Conservation (phyloP, 1,140 invertebrate genomes). For the Sipha flava region DNA sequence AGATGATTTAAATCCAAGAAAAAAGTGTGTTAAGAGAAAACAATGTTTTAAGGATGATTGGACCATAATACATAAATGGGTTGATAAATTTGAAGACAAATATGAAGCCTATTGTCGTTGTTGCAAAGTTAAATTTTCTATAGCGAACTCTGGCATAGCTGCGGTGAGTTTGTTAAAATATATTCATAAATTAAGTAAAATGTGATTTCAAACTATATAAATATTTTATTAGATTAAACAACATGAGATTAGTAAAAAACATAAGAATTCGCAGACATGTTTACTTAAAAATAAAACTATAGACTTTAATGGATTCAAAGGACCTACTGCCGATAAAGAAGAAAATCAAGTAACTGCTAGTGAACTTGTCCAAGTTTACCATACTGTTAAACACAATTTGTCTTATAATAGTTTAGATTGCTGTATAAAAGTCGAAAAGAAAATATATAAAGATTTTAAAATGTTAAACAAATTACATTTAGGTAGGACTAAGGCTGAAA, state of each 20-base stretch:
- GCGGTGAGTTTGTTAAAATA: neutral
- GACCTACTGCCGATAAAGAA: neutral
- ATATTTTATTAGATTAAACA: neutral
- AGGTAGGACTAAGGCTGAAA: neutral
- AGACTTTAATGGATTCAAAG: neutral
- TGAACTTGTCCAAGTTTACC: neutral
- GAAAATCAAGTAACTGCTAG: neutral
- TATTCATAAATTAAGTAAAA: neutral
- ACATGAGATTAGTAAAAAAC: neutral
- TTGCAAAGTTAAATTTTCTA: neutral
- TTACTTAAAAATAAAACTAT: neutral
- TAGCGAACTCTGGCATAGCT: neutral
- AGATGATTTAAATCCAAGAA: no score
- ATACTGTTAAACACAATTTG: neutral
- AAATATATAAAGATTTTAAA: neutral
- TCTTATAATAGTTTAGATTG: neutral
- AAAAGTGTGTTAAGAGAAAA: neutral
- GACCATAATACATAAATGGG: neutral
- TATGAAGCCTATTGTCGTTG: neutral
- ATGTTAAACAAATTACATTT: neutral
- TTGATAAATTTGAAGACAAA: neutral
- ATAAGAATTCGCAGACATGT: neutral
- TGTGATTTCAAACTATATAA: no score
- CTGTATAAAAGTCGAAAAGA: neutral
- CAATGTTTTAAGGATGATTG: neutral